Base-by-base conservation (phyloP, 2,113 vertebrate species). In the Gadus macrocephalus region DNA sequence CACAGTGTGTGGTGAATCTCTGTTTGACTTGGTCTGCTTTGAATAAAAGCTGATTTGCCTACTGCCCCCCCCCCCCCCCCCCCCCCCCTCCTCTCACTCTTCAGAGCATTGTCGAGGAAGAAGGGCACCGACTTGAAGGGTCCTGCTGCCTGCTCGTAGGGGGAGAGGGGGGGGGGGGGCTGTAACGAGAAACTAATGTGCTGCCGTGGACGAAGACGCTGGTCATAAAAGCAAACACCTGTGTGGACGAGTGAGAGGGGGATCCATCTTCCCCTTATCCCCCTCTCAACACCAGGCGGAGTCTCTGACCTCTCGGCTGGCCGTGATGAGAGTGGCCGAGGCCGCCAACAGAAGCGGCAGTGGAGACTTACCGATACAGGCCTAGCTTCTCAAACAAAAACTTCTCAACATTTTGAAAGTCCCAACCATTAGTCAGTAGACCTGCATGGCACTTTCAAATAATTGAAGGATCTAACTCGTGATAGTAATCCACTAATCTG, bases 1-100 rank as follows among this genome's bases (percentile, higher is more conserved):
- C 92, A 84, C 91, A 92, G 75, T 89, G 90, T 42, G 90, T 42
- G 90, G 91, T 91, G 88, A 88, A 91, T 92, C 90, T 85, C 82
- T 61, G 74, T 89, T 89, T 85, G 80, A 90, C 83, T 85, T 82
- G 84, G 89, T 91, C 92, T 93, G 91, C 90, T 93, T 92, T 73
- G 74, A 91, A 93, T 93, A 91, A 93, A 92, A 90, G 86, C 86
- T 88, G 89, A 92, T 90, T 89, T 86, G 72, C 82, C 84, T 81
- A 61, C 15, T 6, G 9, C 55, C 15, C 55, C 55, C 15, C 55
- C 15, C 81, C 79, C 77, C 42, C 42, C 15, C 55, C 55, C 16
- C 15, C 82, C 79, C 77, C 15, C 15, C 55, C 55, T 3, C 15
- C 82, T 78, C 77, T 90, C 86, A 87, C 78, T 88, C 81, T 74